phyloP scores from a whole-genome alignment of 2,797 vertebrate species.

The Manis javanica region DNA sequence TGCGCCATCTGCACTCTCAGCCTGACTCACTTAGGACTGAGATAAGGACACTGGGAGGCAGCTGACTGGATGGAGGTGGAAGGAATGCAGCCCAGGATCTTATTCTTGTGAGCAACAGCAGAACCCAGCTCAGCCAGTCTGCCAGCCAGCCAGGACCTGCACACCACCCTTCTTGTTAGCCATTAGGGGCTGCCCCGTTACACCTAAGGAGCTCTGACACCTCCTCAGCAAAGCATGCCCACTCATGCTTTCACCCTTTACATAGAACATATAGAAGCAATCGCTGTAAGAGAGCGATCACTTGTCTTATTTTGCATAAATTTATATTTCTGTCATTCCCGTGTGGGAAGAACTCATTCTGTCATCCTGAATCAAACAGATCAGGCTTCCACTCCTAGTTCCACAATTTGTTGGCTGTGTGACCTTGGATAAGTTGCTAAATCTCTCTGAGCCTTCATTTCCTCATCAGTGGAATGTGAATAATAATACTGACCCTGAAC shows the following conservation, averaged over 20 bases:
- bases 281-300: background rate
- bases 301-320: background rate
- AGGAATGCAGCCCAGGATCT: background rate
- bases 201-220: background rate
- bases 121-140: accelerated
- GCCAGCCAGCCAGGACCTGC: too few species aligned
- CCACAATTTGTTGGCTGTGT: background rate
- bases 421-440: background rate
- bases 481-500: background rate
- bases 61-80: background rate
- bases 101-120: background rate
- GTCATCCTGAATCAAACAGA: background rate
- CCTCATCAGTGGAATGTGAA: background rate
- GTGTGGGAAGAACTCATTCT: background rate
- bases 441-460: background rate
- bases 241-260: background rate
- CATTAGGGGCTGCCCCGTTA: background rate
- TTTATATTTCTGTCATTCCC: background rate
- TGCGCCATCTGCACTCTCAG: background rate
- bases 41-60: background rate
- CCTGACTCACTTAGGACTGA: background rate
- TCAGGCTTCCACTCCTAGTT: background rate
- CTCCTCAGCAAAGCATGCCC: background rate
- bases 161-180: background rate
- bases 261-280: background rate